Evolutionary conservation across 1,140 invertebrate species (phyloP), one percentile per base, ranked within the genome.

Genomic region (Mactra quadrangularis): DNA sequence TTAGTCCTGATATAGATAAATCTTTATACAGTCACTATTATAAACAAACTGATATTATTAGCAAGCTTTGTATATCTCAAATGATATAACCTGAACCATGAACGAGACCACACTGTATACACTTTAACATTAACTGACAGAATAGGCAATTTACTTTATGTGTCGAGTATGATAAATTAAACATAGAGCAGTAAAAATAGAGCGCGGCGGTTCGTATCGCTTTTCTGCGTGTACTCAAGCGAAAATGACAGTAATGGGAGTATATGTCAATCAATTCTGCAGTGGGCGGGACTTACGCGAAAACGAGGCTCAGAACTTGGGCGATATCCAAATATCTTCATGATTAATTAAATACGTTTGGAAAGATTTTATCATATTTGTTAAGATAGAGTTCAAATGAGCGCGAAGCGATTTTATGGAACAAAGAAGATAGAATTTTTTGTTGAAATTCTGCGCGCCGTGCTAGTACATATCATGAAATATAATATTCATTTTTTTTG

Each of bases 281-380:
- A 3, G 50, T 38, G 41, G 76, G 76, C 76, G 76, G 76, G 45
- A 62, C 31, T 68, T 53, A 25, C 57, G 25, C 47, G 41, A 68
- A 52, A 22, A n/a, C 62, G 60, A 78, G 76, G 76, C 62, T n/a
- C 33, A 31, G 60, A 50, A 60, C 52, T 78, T 78, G 76, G 76
- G 76, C 35, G 45, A 38, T 50, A 29, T 62, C 76, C 76, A 78
- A 78, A 22, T 50, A 41, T 25, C 55, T 78, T 78, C 76, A 68
- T 68, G 76, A 78, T 78, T 78, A 78, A 78, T 78, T 78, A 78
- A 78, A 78, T 78, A 45, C 68, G 76, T 78, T 64, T 74, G 57
- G 74, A 22, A 59, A 76, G 74, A 76, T 76, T 76, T 50, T 76
- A 60, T 60, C 57, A 31, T 47, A 47, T 68, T n/a, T 35, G 9